These are phyloP conservation scores for Philopotamus ludificatus DNA, from an alignment of 1,140 invertebrate species.

Conservation along the genomic window DNA sequence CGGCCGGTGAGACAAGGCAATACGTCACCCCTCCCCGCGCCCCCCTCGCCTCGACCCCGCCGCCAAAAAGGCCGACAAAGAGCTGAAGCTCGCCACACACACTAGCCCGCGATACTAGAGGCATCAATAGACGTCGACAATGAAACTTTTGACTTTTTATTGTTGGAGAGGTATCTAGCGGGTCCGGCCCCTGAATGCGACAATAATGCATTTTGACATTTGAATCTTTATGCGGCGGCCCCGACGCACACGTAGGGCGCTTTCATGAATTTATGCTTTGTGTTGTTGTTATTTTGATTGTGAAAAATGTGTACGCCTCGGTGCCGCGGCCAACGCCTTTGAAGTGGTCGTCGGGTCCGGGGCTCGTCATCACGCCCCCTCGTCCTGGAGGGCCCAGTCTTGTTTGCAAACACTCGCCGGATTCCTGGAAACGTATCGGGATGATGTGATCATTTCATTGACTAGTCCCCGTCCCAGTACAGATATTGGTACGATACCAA, in stretches of 20 bases:
- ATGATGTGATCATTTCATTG: too few relatives aligned
- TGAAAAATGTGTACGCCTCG: slow-evolving; percentile 20
- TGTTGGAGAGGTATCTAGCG: background rate
- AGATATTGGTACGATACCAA: too few relatives aligned
- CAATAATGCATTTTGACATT: slow-evolving; percentile 31
- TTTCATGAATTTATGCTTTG: slow-evolving; percentile 18
- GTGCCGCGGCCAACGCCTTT: slow-evolving; percentile 1
- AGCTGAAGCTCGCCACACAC: background rate
- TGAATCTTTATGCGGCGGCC: slow-evolving; percentile 19
- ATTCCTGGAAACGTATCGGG: too few relatives aligned
- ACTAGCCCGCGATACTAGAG: slow-evolving; percentile 1
- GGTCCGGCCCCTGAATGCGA: slow-evolving; percentile 6
- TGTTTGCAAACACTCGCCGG: too few relatives aligned
- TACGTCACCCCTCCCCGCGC: slow-evolving; percentile 1
- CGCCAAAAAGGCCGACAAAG: slow-evolving; percentile 12
- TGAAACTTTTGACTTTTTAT: slow-evolving; percentile 13
- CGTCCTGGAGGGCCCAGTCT: too few relatives aligned
- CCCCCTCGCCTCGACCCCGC: too few relatives aligned
- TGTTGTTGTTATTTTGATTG: slow-evolving; percentile 26
- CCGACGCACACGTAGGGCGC: slow-evolving; percentile 17
- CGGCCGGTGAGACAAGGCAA: slow-evolving; percentile 3
- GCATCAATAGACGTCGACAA: slow-evolving; percentile 10
- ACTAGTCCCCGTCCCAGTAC: too few relatives aligned
- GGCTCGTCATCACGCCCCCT: background rate
- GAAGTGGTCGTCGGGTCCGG: background rate